These are phyloP conservation scores for Anorthoa munda DNA, from an alignment of 2,888 invertebrate genomes.

Conservation along the genomic window DNA sequence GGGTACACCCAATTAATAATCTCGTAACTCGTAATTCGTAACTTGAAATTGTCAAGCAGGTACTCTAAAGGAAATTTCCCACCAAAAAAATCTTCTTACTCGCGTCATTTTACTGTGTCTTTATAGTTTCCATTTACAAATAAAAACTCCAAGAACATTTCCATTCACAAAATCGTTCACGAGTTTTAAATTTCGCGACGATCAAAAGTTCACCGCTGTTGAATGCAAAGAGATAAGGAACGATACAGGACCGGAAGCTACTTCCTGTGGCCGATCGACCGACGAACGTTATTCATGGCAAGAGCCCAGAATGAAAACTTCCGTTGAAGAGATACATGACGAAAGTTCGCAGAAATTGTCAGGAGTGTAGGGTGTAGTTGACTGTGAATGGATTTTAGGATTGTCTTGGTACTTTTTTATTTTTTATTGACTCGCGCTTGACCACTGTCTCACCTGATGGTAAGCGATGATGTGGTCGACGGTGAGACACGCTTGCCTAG, in stretches of 20 bases:
- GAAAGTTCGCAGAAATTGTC: constrained; percentile 75
- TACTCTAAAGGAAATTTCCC: neutral
- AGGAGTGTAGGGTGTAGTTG: constrained; percentile 58
- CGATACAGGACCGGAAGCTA: constrained; percentile 73
- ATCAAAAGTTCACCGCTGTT: constrained; percentile 73
- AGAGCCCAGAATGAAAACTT: constrained; percentile 77
- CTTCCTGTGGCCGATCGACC: constrained; percentile 75
- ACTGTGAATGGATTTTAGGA: constrained; percentile 1
- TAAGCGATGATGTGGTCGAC: too few relatives aligned
- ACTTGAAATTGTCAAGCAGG: too few relatives aligned
- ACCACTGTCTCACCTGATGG: too few relatives aligned
- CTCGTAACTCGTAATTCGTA: too few relatives aligned
- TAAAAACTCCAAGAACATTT: constrained; percentile 18
- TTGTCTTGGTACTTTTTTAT: neutral
- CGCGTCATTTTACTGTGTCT: neutral
- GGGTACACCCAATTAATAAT: too few relatives aligned
- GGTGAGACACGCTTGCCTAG: too few relatives aligned
- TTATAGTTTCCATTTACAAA: neutral
- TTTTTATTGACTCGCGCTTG: too few relatives aligned
- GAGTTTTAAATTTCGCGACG: constrained; percentile 74
- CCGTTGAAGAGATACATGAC: constrained; percentile 68
- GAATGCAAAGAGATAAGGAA: constrained; percentile 75
- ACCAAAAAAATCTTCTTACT: neutral
- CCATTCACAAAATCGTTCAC: constrained; percentile 61
- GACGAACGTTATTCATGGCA: constrained; percentile 79